These are phyloP conservation scores for Cephus runcator DNA, from an alignment of 2,888 invertebrate species.

Conservation along the genomic window DNA sequence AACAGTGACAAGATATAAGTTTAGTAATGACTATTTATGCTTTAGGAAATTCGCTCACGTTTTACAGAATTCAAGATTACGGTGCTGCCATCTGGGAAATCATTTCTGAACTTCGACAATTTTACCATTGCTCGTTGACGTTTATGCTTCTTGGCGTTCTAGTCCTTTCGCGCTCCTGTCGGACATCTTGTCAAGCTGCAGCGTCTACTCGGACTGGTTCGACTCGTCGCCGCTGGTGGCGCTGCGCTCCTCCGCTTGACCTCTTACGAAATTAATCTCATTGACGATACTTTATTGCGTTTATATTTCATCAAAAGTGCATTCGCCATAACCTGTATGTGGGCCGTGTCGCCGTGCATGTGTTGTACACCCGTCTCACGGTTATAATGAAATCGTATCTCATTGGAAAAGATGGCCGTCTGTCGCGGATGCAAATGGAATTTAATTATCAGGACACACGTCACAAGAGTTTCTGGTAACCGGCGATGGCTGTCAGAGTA, in stretches of 20 bases:
- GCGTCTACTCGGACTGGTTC: not conserved
- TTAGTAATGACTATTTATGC: not conserved
- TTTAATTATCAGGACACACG: constrained; percentile 19
- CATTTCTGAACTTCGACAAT: not conserved
- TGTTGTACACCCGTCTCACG: not conserved
- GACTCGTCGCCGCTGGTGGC: not conserved
- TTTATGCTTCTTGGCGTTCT: not conserved
- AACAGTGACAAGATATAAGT: not conserved
- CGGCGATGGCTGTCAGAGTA: not conserved
- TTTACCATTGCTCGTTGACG: not conserved
- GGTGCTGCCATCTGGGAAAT: not conserved
- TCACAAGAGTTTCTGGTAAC: constrained; percentile 6
- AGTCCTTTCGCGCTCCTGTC: not conserved
- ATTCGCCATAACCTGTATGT: not conserved
- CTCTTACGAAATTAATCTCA: not conserved
- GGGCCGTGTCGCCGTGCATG: too few species aligned
- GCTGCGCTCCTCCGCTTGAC: not conserved
- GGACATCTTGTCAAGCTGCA: not conserved
- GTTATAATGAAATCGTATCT: not conserved
- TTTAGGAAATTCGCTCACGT: not conserved
- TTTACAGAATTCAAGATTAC: not conserved
- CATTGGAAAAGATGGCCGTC: not conserved
- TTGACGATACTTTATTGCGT: not conserved
- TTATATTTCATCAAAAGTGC: not conserved
- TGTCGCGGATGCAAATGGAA: constrained; percentile 13